Conservation (phyloP, 1,140 invertebrate genomes). For the Whitmania pigra region DNA sequence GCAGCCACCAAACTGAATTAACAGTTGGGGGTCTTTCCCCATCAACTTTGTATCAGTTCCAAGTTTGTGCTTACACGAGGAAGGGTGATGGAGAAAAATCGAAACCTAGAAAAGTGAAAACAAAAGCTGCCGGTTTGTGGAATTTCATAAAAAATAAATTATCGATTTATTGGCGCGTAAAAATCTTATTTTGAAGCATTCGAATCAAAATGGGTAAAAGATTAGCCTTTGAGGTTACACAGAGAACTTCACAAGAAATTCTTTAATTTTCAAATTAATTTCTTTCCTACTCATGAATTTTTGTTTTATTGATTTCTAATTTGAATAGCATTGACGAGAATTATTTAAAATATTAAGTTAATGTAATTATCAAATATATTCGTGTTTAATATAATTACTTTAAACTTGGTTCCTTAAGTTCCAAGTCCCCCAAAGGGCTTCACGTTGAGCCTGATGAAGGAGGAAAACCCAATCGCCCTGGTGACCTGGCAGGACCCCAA, state of each 20-base stretch:
- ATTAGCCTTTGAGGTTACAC: no score
- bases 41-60: slow-evolving; percentile 70
- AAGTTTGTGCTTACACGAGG: slow-evolving; percentile 75
- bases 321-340: no score
- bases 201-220: no score
- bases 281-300: no score
- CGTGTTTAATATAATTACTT: no score
- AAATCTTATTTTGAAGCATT: no score
- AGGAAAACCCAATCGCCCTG: slow-evolving; percentile 62
- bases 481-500: slow-evolving; percentile 76
- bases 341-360: slow-evolving; percentile 15
- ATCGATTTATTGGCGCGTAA: no score
- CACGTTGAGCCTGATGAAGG: slow-evolving; percentile 41
- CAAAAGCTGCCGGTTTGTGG: slow-evolving; percentile 62
- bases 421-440: slow-evolving; percentile 36
- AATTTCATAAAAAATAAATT: no score
- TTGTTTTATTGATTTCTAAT: no score
- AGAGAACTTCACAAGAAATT: no score
- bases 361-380: slow-evolving; percentile 23
- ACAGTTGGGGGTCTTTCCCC: slow-evolving; percentile 79
- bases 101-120: slow-evolving; percentile 63
- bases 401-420: slow-evolving; percentile 47
- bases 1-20: slow-evolving; percentile 57
- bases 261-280: no score
- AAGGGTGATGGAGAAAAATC: slow-evolving; percentile 87